Evolutionary conservation across 2,797 vertebrate genomes (phyloP).

Genomic region (Myotis myotis): DNA sequence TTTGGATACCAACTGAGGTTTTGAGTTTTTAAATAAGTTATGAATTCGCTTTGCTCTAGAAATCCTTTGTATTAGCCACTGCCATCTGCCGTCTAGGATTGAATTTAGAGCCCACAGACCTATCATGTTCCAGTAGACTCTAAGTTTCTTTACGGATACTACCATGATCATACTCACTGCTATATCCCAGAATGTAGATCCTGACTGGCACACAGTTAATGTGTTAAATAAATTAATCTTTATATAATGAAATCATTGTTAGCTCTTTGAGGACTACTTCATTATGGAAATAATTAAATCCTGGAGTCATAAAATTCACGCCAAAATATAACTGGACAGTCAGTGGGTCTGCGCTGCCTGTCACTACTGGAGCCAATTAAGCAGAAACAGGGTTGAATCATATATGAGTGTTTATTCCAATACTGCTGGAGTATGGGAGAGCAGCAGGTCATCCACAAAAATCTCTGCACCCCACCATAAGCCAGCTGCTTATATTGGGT

Average conservation of each 20-base stretch:
- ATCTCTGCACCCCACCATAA: too few species aligned
- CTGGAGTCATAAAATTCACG: not conserved
- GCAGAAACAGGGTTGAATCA: too few species aligned
- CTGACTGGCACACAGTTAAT: not conserved
- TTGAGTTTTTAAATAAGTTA: not conserved
- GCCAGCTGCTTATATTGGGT: too few species aligned
- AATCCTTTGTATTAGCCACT: not conserved
- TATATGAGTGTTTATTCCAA: too few species aligned
- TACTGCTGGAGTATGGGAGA: too few species aligned
- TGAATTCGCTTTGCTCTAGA: not conserved
- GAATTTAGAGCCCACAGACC: not conserved
- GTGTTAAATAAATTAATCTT: not conserved
- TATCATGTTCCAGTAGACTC: not conserved
- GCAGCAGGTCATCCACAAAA: too few species aligned
- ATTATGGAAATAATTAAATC: not conserved
- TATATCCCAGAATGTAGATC: not conserved
- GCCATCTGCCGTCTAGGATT: not conserved
- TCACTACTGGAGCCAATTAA: too few species aligned
- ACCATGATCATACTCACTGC: not conserved
- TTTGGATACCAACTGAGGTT: not conserved
- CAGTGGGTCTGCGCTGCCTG: too few species aligned
- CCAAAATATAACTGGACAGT: not conserved
- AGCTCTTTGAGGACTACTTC: not conserved
- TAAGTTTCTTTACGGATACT: conserved; percentile 4
- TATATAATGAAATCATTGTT: not conserved